Conservation (phyloP, 2,797 vertebrate genomes). For the Buceros bicornis region DNA sequence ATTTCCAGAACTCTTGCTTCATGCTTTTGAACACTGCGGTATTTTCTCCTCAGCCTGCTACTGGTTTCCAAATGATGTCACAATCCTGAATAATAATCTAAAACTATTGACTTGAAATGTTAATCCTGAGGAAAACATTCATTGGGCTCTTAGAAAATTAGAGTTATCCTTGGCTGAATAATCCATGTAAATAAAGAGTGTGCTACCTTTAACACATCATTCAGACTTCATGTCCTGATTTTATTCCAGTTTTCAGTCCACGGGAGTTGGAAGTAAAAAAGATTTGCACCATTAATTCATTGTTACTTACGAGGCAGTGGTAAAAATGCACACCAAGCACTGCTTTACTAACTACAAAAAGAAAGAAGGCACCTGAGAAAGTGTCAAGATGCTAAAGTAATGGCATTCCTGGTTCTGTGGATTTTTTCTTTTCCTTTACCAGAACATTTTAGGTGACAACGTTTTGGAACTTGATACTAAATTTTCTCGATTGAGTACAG, state of each 20-base stretch:
- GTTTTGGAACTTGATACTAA: constrained; percentile 39
- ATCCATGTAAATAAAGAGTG: neutral
- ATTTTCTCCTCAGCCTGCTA: neutral
- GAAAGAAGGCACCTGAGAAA: neutral
- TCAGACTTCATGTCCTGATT: neutral
- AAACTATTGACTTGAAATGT: neutral
- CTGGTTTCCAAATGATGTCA: neutral
- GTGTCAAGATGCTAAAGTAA: neutral
- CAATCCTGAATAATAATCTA: neutral
- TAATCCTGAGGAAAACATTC: neutral
- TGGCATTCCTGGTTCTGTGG: neutral
- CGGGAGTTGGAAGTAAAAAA: neutral
- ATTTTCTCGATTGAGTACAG: neutral
- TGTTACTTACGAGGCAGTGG: neutral
- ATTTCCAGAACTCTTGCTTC: neutral
- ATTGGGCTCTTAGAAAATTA: neutral
- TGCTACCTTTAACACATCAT: neutral
- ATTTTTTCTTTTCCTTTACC: neutral
- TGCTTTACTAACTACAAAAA: neutral
- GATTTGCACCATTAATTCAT: neutral
- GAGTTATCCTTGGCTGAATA: neutral
- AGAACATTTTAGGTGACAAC: constrained; percentile 37
- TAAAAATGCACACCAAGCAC: neutral
- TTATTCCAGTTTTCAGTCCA: neutral
- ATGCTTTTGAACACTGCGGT: neutral